Evolutionary conservation across 2,113 vertebrate genomes (phyloP).

Genomic region (Pycnonotus jocosus): DNA sequence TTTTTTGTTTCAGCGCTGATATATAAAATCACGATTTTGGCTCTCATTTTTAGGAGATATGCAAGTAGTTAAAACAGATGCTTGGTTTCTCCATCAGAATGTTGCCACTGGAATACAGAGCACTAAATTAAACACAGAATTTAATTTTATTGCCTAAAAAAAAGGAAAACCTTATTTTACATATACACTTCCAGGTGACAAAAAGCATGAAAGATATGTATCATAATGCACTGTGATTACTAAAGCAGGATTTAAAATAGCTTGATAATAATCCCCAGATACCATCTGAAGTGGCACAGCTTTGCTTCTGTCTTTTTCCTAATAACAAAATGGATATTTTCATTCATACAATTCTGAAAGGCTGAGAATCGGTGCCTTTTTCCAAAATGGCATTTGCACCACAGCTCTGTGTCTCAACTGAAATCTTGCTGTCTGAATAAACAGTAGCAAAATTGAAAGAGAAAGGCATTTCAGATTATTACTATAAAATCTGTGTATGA

Average conservation of each 20-base stretch:
- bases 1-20: not conserved
- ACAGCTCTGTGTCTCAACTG: not conserved
- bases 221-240: accelerated
- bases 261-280: not conserved
- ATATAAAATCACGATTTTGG: not conserved
- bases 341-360: not conserved
- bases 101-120: not conserved
- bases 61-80: not conserved
- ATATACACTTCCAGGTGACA: not conserved
- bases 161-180: not conserved
- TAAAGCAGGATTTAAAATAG: not conserved
- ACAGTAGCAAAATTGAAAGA: not conserved
- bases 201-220: not conserved
- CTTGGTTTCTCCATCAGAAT: not conserved
- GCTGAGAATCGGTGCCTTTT: not conserved
- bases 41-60: not conserved
- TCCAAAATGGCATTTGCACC: not conserved
- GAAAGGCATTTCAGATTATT: not conserved
- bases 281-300: not conserved
- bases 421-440: not conserved
- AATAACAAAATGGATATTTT: not conserved
- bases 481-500: not conserved
- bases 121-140: not conserved
- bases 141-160: not conserved
- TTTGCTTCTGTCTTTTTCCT: not conserved